Conservation (phyloP, 2,888 invertebrate species). For the Cephus pygmeus region DNA sequence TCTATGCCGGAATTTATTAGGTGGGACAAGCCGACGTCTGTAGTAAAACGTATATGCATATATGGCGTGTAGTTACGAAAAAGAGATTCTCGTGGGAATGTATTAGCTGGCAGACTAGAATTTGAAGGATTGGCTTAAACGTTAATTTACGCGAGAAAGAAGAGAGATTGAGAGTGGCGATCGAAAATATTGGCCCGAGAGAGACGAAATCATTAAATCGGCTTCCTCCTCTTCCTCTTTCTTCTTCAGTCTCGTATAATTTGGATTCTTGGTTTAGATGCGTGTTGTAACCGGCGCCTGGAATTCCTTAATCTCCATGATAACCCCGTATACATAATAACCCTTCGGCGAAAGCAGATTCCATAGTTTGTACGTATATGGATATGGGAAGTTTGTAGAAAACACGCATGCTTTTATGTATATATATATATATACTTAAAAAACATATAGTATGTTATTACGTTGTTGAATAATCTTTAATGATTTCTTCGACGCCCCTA, state of each 20-base stretch:
- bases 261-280: neutral
- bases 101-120: neutral
- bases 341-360: conserved; percentile 30
- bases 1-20: neutral
- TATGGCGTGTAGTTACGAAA: neutral
- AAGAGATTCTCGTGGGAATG: neutral
- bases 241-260: neutral
- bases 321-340: conserved; percentile 23
- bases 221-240: neutral
- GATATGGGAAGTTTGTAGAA: neutral
- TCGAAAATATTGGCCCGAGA: neutral
- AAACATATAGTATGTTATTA: conserved; percentile 42
- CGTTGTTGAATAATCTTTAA: conserved; percentile 6
- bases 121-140: neutral
- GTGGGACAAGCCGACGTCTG: neutral
- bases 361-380: neutral
- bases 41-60: neutral
- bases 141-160: neutral
- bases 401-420: neutral
- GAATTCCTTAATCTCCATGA: conserved; percentile 34
- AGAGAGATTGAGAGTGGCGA: neutral
- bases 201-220: neutral
- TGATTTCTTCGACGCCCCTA: neutral
- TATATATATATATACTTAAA: conserved; percentile 32
- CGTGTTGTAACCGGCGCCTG: neutral